Conservation (phyloP, 1,140 invertebrate genomes). For the Calliphora vicina region DNA sequence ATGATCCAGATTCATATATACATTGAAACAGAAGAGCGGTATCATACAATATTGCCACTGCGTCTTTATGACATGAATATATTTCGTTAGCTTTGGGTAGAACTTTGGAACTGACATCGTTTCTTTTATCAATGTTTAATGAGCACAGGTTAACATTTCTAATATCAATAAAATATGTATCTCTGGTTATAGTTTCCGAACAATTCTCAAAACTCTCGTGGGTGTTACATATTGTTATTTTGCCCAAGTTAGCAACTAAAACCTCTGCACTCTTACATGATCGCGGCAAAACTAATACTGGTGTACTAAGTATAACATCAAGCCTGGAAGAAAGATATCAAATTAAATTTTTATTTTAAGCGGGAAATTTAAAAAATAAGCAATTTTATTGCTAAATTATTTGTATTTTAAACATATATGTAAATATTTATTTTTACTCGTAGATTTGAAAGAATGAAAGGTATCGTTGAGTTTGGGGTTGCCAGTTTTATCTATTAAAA, state of each 20-base stretch:
- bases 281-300: conserved; percentile 86
- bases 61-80: conserved; percentile 54
- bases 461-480: no score
- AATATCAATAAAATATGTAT: conserved; percentile 67
- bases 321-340: conserved; percentile 60
- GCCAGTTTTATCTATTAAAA: no score
- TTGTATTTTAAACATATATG: no score
- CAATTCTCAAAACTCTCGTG: conserved; percentile 57
- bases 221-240: conserved; percentile 74
- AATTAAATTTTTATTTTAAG: no score
- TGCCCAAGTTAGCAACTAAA: conserved; percentile 91
- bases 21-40: conserved; percentile 78
- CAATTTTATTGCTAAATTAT: no score
- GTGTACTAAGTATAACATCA: conserved; percentile 85
- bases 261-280: conserved; percentile 81
- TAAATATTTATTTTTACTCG: no score
- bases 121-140: conserved; percentile 67
- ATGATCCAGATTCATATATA: conserved; percentile 41
- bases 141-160: conserved; percentile 90
- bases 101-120: conserved; percentile 48
- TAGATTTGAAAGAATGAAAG: no score
- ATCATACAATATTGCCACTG: conserved; percentile 65
- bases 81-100: conserved; percentile 52
- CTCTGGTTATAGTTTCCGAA: conserved; percentile 25
- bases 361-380: no score